These are phyloP conservation scores for Aphaenogaster ashmeadi DNA, from an alignment of 1,140 invertebrate genomes.

Conservation along the genomic window DNA sequence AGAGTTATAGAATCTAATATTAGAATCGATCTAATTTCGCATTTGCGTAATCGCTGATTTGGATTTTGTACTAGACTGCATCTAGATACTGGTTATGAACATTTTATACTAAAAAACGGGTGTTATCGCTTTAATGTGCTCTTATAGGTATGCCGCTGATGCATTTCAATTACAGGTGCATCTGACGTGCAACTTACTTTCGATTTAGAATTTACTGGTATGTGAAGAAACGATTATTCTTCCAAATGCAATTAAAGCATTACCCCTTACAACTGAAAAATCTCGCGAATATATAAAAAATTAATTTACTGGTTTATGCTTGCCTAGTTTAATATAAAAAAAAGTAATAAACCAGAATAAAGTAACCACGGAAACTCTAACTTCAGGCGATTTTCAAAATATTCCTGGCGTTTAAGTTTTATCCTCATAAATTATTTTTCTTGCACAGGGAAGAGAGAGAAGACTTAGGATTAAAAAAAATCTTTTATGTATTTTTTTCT, in stretches of 20 bases:
- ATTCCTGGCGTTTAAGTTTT: not conserved
- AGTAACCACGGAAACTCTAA: not conserved
- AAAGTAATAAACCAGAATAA: not conserved
- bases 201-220: constrained; percentile 86
- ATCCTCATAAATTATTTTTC: not conserved
- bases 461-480: not conserved
- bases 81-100: not conserved
- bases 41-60: constrained; percentile 3
- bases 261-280: not conserved
- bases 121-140: not conserved
- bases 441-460: no score
- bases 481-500: constrained; percentile 13
- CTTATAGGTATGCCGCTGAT: not conserved
- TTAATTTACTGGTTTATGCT: not conserved
- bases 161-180: constrained; percentile 4
- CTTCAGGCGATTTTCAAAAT: constrained; percentile 9
- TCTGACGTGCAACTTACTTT: constrained; percentile 89
- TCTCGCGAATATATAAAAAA: constrained; percentile 16
- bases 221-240: not conserved
- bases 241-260: not conserved
- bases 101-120: not conserved
- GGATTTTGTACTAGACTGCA: constrained; percentile 7
- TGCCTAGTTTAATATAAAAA: not conserved
- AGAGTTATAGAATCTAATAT: constrained; percentile 22
- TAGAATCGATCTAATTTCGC: constrained; percentile 7